Percentiles rank a stretch among this genome's conserved stretches.
phyloP scores from a whole-genome alignment of 2,797 vertebrate species.

The Pterois miles region DNA sequence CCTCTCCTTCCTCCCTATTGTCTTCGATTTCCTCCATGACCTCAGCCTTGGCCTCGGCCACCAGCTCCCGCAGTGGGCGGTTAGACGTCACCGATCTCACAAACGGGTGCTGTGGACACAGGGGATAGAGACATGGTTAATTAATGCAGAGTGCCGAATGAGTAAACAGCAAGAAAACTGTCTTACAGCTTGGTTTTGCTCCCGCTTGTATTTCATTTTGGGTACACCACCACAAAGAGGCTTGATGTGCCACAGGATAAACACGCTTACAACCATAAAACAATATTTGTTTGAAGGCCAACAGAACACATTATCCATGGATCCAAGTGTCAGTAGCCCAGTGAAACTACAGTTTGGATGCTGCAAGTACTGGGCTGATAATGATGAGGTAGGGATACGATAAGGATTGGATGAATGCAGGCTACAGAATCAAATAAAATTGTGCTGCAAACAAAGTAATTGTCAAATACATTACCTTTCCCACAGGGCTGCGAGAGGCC shows the following conservation, averaged over 20 bases:
- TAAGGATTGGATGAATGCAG: neutral
- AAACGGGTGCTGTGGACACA: conserved; percentile 88
- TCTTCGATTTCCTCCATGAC: conserved; percentile 99
- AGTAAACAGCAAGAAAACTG: neutral
- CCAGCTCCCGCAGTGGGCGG: conserved; percentile 91
- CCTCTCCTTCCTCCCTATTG: conserved; percentile 91
- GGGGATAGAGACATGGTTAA: neutral
- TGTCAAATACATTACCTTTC: neutral
- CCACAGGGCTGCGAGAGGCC: neutral
- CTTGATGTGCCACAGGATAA: neutral
- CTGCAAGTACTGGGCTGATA: neutral
- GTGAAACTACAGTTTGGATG: neutral
- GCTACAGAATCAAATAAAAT: neutral
- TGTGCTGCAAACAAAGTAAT: neutral
- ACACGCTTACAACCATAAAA: neutral
- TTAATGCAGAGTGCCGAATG: neutral
- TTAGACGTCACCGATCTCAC: conserved; percentile 87
- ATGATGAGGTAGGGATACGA: neutral
- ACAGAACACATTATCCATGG: neutral
- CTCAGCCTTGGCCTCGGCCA: conserved; percentile 97
- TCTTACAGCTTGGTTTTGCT: neutral
- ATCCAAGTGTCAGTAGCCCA: neutral
- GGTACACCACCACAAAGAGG: neutral
- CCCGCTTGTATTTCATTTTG: neutral
- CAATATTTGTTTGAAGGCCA: neutral